Conservation (phyloP, 2,113 vertebrate genomes). For the Periophthalmodon schlosseri region DNA sequence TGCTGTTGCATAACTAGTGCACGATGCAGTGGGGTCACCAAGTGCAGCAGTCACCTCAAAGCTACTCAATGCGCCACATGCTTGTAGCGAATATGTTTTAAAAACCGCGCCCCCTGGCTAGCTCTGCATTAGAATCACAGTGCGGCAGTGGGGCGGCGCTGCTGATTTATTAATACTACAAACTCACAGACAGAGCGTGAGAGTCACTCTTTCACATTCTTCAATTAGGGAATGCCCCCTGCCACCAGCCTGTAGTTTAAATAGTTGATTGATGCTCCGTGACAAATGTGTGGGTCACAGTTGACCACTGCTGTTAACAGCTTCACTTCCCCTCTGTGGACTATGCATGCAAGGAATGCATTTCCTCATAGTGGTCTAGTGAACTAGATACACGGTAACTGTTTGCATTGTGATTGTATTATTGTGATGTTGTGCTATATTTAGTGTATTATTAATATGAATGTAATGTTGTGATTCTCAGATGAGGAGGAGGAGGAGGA, state of each 20-base stretch:
- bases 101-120: constrained; percentile 59
- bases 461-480: constrained; percentile 29
- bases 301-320: constrained; percentile 31
- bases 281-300: constrained; percentile 39
- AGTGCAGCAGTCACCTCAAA: constrained; percentile 15
- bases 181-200: constrained; percentile 27
- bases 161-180: constrained; percentile 53
- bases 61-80: constrained; percentile 36
- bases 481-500: constrained; percentile 85
- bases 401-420: not conserved
- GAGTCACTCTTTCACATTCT: constrained; percentile 35
- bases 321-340: not conserved
- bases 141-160: constrained; percentile 53
- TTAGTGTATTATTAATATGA: not conserved
- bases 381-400: not conserved
- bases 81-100: constrained; percentile 33
- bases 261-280: constrained; percentile 39
- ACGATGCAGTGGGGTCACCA: constrained; percentile 38
- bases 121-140: constrained; percentile 48
- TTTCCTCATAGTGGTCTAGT: constrained; percentile 31
- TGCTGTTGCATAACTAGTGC: constrained; percentile 53
- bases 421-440: not conserved
- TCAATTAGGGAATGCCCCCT: constrained; percentile 29
- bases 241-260: constrained; percentile 38
- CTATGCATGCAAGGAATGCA: constrained; percentile 22